phyloP scores from a whole-genome alignment of 2,888 invertebrate genomes.

The Sarcophaga variegata region DNA sequence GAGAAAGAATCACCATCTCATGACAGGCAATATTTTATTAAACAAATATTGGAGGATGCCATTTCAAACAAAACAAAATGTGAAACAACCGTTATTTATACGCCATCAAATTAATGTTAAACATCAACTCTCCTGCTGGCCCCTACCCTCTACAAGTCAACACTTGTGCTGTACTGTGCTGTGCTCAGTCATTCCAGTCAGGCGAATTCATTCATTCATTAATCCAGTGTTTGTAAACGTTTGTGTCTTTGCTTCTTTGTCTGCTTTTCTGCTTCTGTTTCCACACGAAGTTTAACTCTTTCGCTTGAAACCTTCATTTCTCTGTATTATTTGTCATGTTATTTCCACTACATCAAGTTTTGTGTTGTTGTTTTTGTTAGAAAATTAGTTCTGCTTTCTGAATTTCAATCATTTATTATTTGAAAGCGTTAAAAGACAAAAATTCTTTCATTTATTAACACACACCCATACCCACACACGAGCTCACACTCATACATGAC shows the following conservation, averaged over 20 bases:
- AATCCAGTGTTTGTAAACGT: neutral
- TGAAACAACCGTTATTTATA: neutral
- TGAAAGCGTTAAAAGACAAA: constrained; percentile 15
- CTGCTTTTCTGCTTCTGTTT: neutral
- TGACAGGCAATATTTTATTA: neutral
- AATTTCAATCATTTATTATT: constrained; percentile 27
- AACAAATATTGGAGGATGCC: too few relatives aligned
- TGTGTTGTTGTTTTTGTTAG: constrained; percentile 1
- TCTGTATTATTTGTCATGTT: constrained; percentile 15
- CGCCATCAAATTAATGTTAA: too few relatives aligned
- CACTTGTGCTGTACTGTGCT: neutral
- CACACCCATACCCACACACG: neutral
- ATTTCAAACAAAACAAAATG: too few relatives aligned
- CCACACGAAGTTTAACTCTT: neutral
- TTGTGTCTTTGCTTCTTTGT: neutral
- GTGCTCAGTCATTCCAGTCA: neutral
- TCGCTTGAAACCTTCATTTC: neutral
- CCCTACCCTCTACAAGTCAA: neutral
- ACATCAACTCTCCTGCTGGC: neutral
- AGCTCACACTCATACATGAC: neutral
- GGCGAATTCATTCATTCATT: constrained; percentile 7
- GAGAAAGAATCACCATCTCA: neutral
- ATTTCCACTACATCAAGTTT: constrained; percentile 30
- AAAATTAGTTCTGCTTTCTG: constrained; percentile 52
- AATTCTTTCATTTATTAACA: neutral